Evolutionary conservation across 2,888 invertebrate genomes (phyloP).

Genomic region (Luffia ferchaultella): DNA sequence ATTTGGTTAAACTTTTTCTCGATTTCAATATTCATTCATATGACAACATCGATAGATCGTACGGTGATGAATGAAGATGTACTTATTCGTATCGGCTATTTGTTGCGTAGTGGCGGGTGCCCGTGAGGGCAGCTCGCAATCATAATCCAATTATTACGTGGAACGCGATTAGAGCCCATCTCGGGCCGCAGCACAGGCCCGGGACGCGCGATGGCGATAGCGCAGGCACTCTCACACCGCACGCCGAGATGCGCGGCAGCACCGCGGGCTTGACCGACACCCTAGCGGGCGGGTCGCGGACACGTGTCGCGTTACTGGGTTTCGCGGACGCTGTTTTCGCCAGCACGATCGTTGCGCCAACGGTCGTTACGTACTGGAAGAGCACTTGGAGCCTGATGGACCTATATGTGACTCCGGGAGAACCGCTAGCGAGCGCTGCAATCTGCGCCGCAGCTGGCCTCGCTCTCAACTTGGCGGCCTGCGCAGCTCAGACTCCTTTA

Average conservation of each 20-base stretch:
- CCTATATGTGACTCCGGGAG: constrained; percentile 71
- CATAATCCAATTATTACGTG: constrained; percentile 50
- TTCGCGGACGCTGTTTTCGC: constrained; percentile 77
- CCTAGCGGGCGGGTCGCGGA: constrained; percentile 62
- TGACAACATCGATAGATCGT: no score
- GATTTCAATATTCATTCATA: no score
- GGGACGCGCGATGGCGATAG: constrained; percentile 16
- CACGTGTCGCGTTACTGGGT: constrained; percentile 64
- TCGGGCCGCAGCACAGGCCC: constrained; percentile 15
- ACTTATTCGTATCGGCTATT: not conserved
- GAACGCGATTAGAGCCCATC: constrained; percentile 26
- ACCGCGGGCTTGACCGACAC: constrained; percentile 71
- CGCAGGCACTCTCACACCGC: constrained; percentile 33
- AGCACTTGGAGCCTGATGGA: constrained; percentile 86
- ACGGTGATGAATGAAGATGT: not conserved
- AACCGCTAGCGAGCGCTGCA: constrained; percentile 68
- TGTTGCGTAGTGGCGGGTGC: not conserved
- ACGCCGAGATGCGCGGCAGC: constrained; percentile 70
- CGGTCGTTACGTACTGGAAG: constrained; percentile 87
- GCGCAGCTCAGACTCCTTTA: constrained; percentile 68
- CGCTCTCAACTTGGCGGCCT: constrained; percentile 73
- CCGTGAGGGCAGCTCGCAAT: constrained; percentile 25
- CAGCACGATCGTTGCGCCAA: constrained; percentile 76
- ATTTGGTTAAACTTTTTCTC: no score
- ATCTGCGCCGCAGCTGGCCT: constrained; percentile 76